Percentiles rank a stretch among this genome's conserved stretches.
Evolutionary conservation across 1,140 invertebrate species (phyloP).

Genomic region (Onthophagus taurus): DNA sequence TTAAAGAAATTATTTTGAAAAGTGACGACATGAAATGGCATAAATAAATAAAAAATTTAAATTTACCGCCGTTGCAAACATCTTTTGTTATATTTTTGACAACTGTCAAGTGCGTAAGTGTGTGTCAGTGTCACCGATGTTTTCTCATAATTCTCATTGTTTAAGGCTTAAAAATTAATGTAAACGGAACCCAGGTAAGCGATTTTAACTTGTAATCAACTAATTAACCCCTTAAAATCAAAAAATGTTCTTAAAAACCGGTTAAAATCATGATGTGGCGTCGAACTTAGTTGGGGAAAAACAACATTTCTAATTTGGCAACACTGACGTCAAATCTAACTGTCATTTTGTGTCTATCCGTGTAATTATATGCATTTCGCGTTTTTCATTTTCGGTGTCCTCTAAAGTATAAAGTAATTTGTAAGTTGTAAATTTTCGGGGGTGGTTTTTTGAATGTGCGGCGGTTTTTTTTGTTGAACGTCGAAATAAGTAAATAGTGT

Average conservation of each 20-base stretch:
- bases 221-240: no score
- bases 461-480: no score
- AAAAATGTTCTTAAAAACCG: not conserved
- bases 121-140: constrained; percentile 10
- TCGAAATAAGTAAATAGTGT: no score
- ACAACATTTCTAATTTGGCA: constrained; percentile 8
- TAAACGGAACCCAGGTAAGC: constrained; percentile 7
- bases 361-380: constrained; percentile 12
- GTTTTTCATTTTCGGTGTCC: not conserved
- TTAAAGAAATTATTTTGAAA: not conserved
- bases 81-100: constrained; percentile 11
- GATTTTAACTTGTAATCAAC: not conserved
- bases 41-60: constrained; percentile 2
- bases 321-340: constrained; percentile 7
- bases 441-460: no score
- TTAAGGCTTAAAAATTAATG: constrained; percentile 10
- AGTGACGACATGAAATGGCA: not conserved
- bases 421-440: no score
- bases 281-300: constrained; percentile 6
- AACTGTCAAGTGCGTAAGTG: no score
- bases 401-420: no score
- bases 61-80: constrained; percentile 9
- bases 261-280: constrained; percentile 5
- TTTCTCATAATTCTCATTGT: constrained; percentile 3
- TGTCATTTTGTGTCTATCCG: constrained; percentile 13